Conservation (phyloP, 2,888 invertebrate genomes). For the Thymelicus acteon region DNA sequence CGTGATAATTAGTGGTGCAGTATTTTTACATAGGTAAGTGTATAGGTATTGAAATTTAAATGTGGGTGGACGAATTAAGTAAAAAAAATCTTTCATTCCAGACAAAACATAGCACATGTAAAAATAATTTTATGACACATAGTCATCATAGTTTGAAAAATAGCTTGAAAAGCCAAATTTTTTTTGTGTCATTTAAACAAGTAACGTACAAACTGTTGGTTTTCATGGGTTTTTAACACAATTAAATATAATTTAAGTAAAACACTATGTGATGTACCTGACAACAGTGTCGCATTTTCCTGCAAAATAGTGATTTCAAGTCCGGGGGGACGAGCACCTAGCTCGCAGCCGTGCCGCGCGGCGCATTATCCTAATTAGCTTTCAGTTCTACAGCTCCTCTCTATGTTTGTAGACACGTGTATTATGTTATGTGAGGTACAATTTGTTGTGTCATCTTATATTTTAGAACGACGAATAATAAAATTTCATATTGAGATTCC, state of each 20-base stretch:
- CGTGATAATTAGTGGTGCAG: too few species aligned
- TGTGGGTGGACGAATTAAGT: too few species aligned
- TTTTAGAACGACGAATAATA: neutral
- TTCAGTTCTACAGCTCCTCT: constrained; percentile 24
- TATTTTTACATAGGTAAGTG: too few species aligned
- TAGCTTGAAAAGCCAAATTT: too few species aligned
- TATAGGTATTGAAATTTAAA: too few species aligned
- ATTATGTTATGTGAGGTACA: constrained; percentile 14
- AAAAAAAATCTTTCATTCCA: too few species aligned
- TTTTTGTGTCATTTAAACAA: too few species aligned
- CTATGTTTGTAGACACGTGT: constrained; percentile 18
- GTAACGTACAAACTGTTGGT: too few species aligned
- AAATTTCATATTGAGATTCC: too few species aligned
- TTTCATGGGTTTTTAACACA: neutral
- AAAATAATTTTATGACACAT: too few species aligned
- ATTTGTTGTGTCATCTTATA: constrained; percentile 5
- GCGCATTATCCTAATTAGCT: constrained; percentile 73
- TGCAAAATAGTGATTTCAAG: constrained; percentile 61
- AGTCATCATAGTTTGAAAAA: too few species aligned
- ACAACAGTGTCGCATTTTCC: constrained; percentile 42
- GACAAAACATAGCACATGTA: too few species aligned
- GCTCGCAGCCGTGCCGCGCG: constrained; percentile 50
- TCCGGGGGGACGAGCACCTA: constrained; percentile 62
- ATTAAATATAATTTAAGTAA: neutral
- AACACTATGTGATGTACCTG: neutral